A percentile compares a stretch with the other conserved stretches of the same genome.
These are phyloP conservation scores for Nasua narica DNA, from an alignment of 2,797 vertebrate genomes.

Conservation along the genomic window DNA sequence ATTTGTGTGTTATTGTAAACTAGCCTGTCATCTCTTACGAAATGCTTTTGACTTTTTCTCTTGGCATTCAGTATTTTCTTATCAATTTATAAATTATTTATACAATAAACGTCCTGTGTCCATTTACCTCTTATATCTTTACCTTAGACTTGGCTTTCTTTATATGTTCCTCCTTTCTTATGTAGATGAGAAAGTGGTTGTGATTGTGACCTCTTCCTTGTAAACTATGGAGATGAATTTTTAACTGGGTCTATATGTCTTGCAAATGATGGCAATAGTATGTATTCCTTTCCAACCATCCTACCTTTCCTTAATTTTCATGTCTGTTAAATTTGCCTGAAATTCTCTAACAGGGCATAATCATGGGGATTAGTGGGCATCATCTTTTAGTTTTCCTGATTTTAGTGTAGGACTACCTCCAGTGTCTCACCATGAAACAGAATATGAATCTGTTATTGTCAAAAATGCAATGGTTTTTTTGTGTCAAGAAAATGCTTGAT, in stretches of 20 bases:
- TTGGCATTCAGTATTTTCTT: neutral
- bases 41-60: neutral
- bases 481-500: neutral
- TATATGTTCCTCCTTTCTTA: neutral
- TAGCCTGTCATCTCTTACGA: neutral
- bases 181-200: neutral
- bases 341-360: neutral
- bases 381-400: slow-evolving; percentile 17
- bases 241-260: neutral
- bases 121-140: neutral
- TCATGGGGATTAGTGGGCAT: neutral
- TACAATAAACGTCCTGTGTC: neutral
- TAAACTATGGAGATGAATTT: neutral
- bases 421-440: neutral
- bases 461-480: neutral
- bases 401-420: neutral
- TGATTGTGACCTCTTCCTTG: neutral
- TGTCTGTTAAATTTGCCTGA: slow-evolving; percentile 2
- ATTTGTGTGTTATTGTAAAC: neutral
- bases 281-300: neutral
- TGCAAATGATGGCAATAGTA: neutral
- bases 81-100: neutral
- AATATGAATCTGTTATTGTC: neutral
- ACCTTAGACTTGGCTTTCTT: neutral
- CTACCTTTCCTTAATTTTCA: neutral